Base-by-base conservation (phyloP, 2,888 invertebrate genomes). In the Drosophila limbata region DNA sequence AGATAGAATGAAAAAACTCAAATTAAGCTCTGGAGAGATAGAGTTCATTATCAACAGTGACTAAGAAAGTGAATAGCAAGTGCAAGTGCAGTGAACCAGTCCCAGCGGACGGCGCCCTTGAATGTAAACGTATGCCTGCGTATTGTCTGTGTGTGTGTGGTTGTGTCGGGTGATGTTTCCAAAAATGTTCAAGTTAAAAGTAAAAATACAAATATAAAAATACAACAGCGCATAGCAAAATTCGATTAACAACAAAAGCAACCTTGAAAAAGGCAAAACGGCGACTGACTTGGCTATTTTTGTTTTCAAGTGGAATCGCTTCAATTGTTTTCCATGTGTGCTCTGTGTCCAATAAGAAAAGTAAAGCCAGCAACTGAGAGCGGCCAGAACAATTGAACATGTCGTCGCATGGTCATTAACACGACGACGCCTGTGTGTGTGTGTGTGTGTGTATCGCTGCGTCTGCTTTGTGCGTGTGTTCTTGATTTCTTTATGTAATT, bases 231-330 rank as follows among this genome's bases (percentile, higher is more conserved):
- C 52, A 51, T 40, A 35, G 71, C 74, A 71, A 79, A 64, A 82
- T 84, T 82, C 88, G 82, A 87, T 87, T 73, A 81, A 80, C 77
- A 84, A 83, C 81, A 84, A 79, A 70, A 73, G 77, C 84, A 84
- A 84, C 88, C 88, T 84, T 84, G 84, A 84, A 87, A 79, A 73
- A 76, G 75, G 82, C 82, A 84, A 61, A 60, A 44, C 68, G 19
- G 35, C 69, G 62, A 52, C 52, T 56, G 77, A 57, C 55, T 70
- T 70, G 65, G 75, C 86, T 81, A 88, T 85, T 85, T 85, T 68
- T 79, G 52, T 55, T 56, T 55, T 57, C 47, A 73, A 64, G 69
- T 84, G 65, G 76, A 78, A 73, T 64, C 67, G 66, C 66, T 80
- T 68, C 71, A 80, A 75, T 70, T 68, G 88, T 71, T 71, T 61